A percentile compares a stretch with the other conserved stretches of the same genome.
Evolutionary conservation across 2,888 invertebrate species (phyloP).

Genomic region (Taenaris catops): DNA sequence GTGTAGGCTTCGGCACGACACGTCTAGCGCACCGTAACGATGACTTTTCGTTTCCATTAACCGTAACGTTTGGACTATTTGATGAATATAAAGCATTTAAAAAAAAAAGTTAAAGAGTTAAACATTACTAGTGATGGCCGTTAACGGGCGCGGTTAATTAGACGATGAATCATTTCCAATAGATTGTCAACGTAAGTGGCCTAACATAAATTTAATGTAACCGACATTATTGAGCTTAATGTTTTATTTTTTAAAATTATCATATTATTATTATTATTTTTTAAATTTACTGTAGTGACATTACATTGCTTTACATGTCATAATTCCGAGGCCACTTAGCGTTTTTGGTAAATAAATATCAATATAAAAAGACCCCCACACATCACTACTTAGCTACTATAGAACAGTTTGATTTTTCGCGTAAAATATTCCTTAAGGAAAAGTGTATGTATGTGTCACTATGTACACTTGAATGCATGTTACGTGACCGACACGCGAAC

Average conservation of each 20-base stretch:
- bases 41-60: slow-evolving; percentile 25
- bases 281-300: slow-evolving; percentile 15
- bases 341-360: too few species aligned
- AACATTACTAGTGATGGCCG: too few species aligned
- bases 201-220: slow-evolving; percentile 23
- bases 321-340: slow-evolving; percentile 21
- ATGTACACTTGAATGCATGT: too few species aligned
- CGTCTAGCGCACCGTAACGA: slow-evolving; percentile 25
- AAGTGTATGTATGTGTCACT: too few species aligned
- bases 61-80: slow-evolving; percentile 1
- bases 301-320: slow-evolving; percentile 14
- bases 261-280: slow-evolving; percentile 12
- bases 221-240: slow-evolving; percentile 17
- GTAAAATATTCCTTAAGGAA: too few species aligned
- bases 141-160: slow-evolving; percentile 20
- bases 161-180: slow-evolving; percentile 27
- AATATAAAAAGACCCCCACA: too few species aligned
- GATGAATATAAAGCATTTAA: too few species aligned
- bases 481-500: too few species aligned
- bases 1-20: slow-evolving; percentile 34
- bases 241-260: slow-evolving; percentile 4
- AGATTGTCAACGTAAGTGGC: slow-evolving; percentile 31
- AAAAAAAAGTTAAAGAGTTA: too few species aligned
- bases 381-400: too few species aligned
- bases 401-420: too few species aligned